These are phyloP conservation scores for Porites australiensis DNA, from an alignment of 64 coral and sea anemone genomes.

Conservation along the genomic window DNA sequence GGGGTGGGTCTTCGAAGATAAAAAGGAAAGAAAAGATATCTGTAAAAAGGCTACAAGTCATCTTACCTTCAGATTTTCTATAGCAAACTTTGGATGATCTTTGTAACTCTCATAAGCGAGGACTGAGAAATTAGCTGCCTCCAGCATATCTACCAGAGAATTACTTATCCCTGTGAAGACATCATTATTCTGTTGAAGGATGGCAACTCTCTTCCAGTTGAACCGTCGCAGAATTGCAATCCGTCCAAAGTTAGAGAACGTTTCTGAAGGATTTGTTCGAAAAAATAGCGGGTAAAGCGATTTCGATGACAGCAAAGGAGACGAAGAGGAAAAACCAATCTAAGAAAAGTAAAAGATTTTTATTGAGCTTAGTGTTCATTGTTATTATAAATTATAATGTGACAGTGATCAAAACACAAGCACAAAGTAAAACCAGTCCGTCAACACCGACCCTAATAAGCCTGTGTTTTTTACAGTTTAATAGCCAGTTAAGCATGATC, in stretches of 20 bases:
- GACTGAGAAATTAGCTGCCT: conserved; percentile 52
- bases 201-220: conserved; percentile 82
- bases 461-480: too few relatives aligned
- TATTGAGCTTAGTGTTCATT: too few relatives aligned
- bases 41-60: neutral
- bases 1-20: too few relatives aligned
- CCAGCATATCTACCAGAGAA: conserved; percentile 66
- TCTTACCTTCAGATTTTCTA: conserved; percentile 77
- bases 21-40: too few relatives aligned
- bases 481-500: too few relatives aligned
- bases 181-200: conserved; percentile 82
- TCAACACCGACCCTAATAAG: too few relatives aligned
- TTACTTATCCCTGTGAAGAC: conserved; percentile 84
- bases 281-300: conserved; percentile 64
- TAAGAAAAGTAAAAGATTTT: neutral
- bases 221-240: conserved; percentile 77
- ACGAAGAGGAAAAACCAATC: conserved; percentile 73
- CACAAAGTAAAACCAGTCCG: too few relatives aligned
- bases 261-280: conserved; percentile 78
- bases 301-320: conserved; percentile 71
- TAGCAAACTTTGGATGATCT: conserved; percentile 61
- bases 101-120: conserved; percentile 76
- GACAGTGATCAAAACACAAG: too few relatives aligned
- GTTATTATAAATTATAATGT: too few relatives aligned
- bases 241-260: conserved; percentile 70